phyloP scores from a whole-genome alignment of 2,888 invertebrate genomes.

The Conchocele bisecta region DNA sequence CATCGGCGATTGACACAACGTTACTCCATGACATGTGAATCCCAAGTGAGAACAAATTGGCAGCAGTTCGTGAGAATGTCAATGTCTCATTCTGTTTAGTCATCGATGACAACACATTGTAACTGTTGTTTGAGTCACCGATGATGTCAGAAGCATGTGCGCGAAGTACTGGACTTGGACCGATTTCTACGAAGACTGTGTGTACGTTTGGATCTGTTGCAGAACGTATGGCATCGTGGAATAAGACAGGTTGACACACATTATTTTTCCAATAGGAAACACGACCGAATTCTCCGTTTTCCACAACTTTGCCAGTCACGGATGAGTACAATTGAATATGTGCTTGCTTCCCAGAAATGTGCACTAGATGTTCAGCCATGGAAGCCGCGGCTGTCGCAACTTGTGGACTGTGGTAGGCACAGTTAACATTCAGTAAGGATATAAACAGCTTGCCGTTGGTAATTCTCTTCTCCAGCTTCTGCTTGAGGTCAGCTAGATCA shows the following conservation, averaged over 20 bases:
- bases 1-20: not conserved
- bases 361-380: slow-evolving; percentile 31
- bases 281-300: slow-evolving; percentile 34
- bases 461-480: slow-evolving; percentile 7
- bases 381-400: slow-evolving; percentile 39
- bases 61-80: slow-evolving; percentile 1
- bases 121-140: not conserved
- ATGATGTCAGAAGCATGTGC: not conserved
- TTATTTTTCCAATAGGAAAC: slow-evolving; percentile 65
- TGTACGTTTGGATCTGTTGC: slow-evolving; percentile 8
- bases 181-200: slow-evolving; percentile 67
- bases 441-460: not conserved
- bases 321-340: slow-evolving; percentile 55
- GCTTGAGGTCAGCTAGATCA: slow-evolving; percentile 42
- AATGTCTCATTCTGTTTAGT: slow-evolving; percentile 1
- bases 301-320: slow-evolving; percentile 48
- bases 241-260: slow-evolving; percentile 59
- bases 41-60: not conserved
- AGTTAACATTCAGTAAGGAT: slow-evolving; percentile 52
- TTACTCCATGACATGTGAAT: not conserved
- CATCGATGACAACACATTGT: slow-evolving; percentile 16
- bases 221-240: slow-evolving; percentile 54
- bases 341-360: slow-evolving; percentile 25
- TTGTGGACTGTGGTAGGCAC: slow-evolving; percentile 68
- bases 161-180: slow-evolving; percentile 57